Conservation (phyloP, 2,888 invertebrate genomes). For the Ochropacha duplaris region DNA sequence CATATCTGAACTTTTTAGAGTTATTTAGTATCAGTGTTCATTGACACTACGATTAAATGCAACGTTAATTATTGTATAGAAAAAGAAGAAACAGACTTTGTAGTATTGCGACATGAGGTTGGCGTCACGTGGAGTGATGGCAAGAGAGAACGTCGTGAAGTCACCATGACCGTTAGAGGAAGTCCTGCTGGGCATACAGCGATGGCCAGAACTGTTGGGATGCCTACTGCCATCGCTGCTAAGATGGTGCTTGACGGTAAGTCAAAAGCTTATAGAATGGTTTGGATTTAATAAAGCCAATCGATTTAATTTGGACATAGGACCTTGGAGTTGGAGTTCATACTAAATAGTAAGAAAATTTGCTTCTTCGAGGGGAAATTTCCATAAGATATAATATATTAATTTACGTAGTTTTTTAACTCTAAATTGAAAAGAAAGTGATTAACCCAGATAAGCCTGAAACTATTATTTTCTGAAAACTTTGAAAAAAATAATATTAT, state of each 20-base stretch:
- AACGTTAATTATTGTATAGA: slow-evolving; percentile 38
- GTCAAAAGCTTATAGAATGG: slow-evolving; percentile 13
- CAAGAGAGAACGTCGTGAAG: slow-evolving; percentile 89
- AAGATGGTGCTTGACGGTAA: slow-evolving; percentile 98
- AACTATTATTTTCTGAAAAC: too few relatives aligned
- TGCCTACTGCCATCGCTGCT: slow-evolving; percentile 97
- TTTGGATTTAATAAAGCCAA: background rate
- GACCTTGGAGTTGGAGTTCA: too few relatives aligned
- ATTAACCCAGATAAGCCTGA: too few relatives aligned
- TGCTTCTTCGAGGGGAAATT: background rate
- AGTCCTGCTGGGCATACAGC: slow-evolving; percentile 92
- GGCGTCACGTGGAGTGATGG: slow-evolving; percentile 96
- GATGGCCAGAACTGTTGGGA: slow-evolving; percentile 86
- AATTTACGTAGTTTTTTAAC: too few relatives aligned
- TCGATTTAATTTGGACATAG: too few relatives aligned
- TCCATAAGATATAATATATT: too few relatives aligned
- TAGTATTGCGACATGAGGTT: slow-evolving; percentile 96
- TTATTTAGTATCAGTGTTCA: background rate
- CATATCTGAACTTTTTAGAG: background rate
- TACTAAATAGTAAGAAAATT: background rate
- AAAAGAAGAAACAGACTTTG: slow-evolving; percentile 94
- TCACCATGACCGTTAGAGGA: slow-evolving; percentile 96
- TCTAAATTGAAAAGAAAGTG: too few relatives aligned
- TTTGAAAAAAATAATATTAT: too few relatives aligned
- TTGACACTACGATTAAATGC: background rate